Percentiles rank a stretch among this genome's conserved stretches.
phyloP scores from a whole-genome alignment of 2,113 vertebrate species.

The Nyctereutes procyonoides region DNA sequence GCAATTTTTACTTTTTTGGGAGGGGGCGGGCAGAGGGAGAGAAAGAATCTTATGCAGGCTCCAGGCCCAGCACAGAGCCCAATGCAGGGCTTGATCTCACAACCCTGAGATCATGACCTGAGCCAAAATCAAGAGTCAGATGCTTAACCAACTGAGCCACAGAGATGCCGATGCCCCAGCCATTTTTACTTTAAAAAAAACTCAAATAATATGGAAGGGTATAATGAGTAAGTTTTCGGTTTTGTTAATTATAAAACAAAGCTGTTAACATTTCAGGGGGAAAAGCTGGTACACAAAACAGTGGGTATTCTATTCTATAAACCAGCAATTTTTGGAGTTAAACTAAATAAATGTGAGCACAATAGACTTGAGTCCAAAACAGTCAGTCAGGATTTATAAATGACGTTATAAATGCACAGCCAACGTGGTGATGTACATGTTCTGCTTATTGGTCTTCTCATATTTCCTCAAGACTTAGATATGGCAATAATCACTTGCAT shows the following conservation, averaged over 20 bases:
- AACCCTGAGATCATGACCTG: neutral
- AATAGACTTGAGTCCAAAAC: neutral
- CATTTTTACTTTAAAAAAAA: constrained; percentile 10
- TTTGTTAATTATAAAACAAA: constrained; percentile 41
- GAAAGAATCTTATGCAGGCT: neutral
- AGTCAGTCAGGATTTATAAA: neutral
- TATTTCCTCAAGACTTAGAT: neutral
- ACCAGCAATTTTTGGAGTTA: constrained; percentile 14
- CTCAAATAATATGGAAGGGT: neutral
- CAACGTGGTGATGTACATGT: neutral
- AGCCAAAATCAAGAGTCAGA: neutral
- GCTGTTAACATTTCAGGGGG: neutral
- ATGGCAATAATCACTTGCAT: neutral
- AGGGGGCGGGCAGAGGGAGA: neutral
- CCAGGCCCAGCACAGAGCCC: neutral
- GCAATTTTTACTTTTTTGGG: neutral
- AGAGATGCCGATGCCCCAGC: neutral
- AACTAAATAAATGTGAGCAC: constrained; percentile 9
- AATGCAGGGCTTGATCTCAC: neutral
- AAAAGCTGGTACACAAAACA: neutral
- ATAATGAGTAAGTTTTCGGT: neutral
- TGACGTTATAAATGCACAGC: neutral
- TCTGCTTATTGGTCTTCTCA: neutral
- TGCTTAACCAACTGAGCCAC: neutral
- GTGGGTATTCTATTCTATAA: neutral